Percentiles rank a stretch among this genome's conserved stretches.
phyloP scores from a whole-genome alignment of 2,797 vertebrate genomes.

The Tragelaphus eurycerus region DNA sequence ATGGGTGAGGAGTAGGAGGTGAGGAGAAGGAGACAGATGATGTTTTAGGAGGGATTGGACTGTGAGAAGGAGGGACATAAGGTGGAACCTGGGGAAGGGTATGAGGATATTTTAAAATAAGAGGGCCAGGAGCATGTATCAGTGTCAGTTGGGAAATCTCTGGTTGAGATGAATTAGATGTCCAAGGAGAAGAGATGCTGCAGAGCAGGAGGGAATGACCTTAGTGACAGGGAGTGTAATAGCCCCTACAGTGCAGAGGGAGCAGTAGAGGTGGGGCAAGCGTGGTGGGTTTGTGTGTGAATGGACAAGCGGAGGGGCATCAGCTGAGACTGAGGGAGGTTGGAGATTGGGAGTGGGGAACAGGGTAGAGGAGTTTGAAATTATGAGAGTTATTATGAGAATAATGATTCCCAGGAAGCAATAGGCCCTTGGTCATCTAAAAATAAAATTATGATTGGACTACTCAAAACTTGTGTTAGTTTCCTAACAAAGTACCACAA shows the following conservation, averaged over 20 bases:
- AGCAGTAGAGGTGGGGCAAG: background rate
- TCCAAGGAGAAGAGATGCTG: background rate
- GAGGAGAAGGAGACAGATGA: background rate
- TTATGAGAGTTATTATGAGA: background rate
- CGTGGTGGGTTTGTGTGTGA: fast-evolving
- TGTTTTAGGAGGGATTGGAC: background rate
- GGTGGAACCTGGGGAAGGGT: background rate
- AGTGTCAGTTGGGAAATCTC: background rate
- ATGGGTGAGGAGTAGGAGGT: background rate
- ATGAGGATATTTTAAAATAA: background rate
- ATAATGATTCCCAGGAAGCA: background rate
- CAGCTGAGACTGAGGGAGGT: background rate
- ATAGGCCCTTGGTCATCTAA: background rate
- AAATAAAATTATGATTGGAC: background rate
- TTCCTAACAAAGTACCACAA: background rate
- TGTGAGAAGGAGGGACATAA: background rate
- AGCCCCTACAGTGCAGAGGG: background rate
- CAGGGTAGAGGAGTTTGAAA: background rate
- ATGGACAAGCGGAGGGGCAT: background rate
- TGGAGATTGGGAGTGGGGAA: background rate
- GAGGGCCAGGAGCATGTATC: background rate
- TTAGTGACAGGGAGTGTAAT: background rate
- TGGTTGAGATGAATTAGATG: background rate
- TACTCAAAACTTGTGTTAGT: background rate
- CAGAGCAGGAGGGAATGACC: background rate